Evolutionary conservation across 2,888 invertebrate genomes (phyloP), one percentile per base, ranked within the genome.

Genomic region (Tachystola acroxantha): DNA sequence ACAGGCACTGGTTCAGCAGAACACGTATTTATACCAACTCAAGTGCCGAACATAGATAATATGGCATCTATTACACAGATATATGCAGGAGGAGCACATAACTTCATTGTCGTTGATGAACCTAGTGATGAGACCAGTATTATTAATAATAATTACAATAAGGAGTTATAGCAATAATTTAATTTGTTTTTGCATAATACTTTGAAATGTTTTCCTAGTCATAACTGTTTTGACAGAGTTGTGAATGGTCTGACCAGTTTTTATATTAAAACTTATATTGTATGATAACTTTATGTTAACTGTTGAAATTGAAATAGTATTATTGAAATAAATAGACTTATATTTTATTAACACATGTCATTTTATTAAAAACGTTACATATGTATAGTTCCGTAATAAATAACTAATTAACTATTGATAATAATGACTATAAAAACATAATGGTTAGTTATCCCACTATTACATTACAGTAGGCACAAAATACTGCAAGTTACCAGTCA

Each of bases 1-100:
- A 95, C 95, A 57, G 96, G 95, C 36, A 91, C 90, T 16, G 50
- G 50, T n/a, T 43, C 51, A n/a, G 64, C 55, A 25, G 63, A 72
- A 10, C 56, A 54, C 35, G 67, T 85, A 10, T 59, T 58, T 40
- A 41, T 43, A 29, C 86, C 86, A 11, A 76, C 73, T 10, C 43
- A 64, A 48, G 69, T 86, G 24, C 60, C 64, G 16, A 56, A 68
- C 30, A 41, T 53, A 33, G 50, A 45, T 28, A 45, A 39, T 30
- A 56, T 51, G 46, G 39, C 39, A 25, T 45, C 39, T 38, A 68
- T 81, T 28, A 67, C 54, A 28, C 64, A 71, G 45, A 67, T 82
- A 31, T 87, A 64, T 61, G 69, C 78, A 40, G 88, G 88, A 9
- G 74, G 84, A 26, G 86, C 85, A 27, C 84, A 84, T 39, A 88